Evolutionary conservation across 2,797 vertebrate genomes (phyloP).

Genomic region (Lacerta viridis): DNA sequence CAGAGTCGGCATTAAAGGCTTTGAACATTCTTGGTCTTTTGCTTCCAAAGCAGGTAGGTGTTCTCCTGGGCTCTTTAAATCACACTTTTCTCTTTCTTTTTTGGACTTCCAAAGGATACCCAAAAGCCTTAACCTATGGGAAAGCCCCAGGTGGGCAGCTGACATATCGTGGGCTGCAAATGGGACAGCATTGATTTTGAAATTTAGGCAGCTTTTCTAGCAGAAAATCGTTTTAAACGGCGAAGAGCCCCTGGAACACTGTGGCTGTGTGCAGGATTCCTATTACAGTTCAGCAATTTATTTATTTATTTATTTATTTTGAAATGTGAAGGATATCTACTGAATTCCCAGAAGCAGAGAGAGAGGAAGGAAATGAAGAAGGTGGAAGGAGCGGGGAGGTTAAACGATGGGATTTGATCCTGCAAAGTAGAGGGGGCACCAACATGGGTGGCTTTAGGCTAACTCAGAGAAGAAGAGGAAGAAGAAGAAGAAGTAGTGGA

Average conservation of each 20-base stretch:
- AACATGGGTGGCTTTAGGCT: too few species aligned
- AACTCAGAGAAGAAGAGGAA: too few species aligned
- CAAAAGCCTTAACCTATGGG: slow-evolving; percentile 28
- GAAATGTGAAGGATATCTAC: slow-evolving; percentile 23
- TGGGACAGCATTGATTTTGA: slow-evolving; percentile 57
- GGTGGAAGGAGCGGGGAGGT: too few species aligned
- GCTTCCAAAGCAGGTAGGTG: background rate
- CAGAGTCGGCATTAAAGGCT: background rate
- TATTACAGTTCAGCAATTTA: slow-evolving; percentile 50
- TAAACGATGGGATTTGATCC: too few species aligned
- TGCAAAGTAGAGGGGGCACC: too few species aligned
- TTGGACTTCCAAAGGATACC: background rate
- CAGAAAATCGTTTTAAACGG: slow-evolving; percentile 60
- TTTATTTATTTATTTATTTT: background rate
- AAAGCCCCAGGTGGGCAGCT: background rate
- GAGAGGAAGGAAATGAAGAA: background rate
- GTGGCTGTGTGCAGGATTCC: slow-evolving; percentile 26
- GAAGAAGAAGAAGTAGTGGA: too few species aligned
- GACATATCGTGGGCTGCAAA: slow-evolving; percentile 49
- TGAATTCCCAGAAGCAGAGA: slow-evolving; percentile 4
- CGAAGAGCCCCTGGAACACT: slow-evolving; percentile 36
- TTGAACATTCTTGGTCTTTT: background rate
- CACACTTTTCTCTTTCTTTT: background rate
- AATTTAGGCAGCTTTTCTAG: slow-evolving; percentile 39
- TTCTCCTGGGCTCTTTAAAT: background rate